Base-by-base conservation (phyloP, 2,797 vertebrate genomes). In the Anisognathus igniventris region DNA sequence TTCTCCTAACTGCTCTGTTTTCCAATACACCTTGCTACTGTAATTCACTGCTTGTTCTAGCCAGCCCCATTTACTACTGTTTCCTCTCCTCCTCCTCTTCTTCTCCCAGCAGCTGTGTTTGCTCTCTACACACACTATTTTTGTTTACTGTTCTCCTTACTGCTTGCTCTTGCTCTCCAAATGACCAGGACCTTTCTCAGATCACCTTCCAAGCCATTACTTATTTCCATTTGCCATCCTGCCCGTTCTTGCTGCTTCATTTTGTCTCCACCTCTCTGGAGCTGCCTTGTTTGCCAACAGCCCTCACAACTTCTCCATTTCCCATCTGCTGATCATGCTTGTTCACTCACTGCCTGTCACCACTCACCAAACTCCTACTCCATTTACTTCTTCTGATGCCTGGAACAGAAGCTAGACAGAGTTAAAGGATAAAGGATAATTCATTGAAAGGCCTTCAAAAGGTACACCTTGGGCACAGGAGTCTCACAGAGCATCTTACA, bases 71-170 rank as follows among this genome's bases (percentile, higher is more conserved):
- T 62, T 74, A 14, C 53, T 77, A 19, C 14, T 30, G 4, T 30
- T 88, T n/a, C 22, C 17, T n/a, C 24, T 66, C 19, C 27, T 45
- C 20, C 23, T 75, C 40, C 8, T 66, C 35, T 30, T 66, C 35
- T n/a, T 67, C 30, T 84, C 23, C 40, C n/a, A 71, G 31, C 35
- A 80, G 18, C 13, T 0, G 0, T 28, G 22, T 27, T 64, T 75
- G 8, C 37, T 75, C 25, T 40, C 60, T 65, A 27, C 11, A 37
- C 14, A 31, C 28, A 28, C 1, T 25, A 25, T 56, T 54, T 88
- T 60, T 56, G 12, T 75, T 82, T 75, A n/a, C 33, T 4, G 0
- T 28, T 54, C 31, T 35, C 25, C 14, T 73, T 77, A 54, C 7
- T n/a, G 44, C 40, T 71, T 88, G 24, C 12, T 76, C 14, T n/a